Conservation (phyloP, 2,888 invertebrate species). For the Sepiola atlantica region DNA sequence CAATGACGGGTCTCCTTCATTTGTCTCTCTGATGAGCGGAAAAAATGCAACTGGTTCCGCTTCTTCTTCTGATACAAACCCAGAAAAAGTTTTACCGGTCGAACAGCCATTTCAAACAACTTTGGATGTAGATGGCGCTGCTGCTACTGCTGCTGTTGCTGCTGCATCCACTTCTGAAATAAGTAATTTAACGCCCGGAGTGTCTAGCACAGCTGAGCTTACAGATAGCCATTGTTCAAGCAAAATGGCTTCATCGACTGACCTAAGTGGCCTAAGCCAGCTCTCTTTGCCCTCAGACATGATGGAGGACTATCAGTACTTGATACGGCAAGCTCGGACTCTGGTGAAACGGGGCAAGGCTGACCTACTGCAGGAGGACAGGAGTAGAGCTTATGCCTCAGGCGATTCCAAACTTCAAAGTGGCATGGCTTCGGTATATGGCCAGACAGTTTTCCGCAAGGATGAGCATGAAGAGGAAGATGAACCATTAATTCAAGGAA, state of each 20-base stretch:
- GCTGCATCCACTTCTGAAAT: background rate
- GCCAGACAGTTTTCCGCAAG: background rate
- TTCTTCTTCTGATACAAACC: background rate
- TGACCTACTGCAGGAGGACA: background rate
- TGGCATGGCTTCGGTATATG: background rate
- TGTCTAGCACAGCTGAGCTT: background rate
- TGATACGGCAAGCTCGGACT: slow-evolving; percentile 12
- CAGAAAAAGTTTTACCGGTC: background rate
- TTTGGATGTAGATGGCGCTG: background rate
- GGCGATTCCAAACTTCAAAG: background rate
- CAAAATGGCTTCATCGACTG: background rate
- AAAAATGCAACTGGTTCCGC: background rate
- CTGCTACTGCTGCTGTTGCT: background rate
- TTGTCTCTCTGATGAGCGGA: background rate
- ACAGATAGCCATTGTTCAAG: background rate
- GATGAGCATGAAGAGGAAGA: background rate
- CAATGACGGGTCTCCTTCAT: background rate
- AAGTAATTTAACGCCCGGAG: background rate
- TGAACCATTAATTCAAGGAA: background rate
- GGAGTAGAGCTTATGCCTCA: background rate
- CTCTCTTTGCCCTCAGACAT: background rate
- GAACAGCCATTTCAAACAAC: background rate
- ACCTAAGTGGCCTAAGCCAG: background rate
- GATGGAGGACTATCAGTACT: slow-evolving; percentile 23
- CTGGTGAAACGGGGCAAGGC: background rate